Conservation (phyloP, 2,888 invertebrate species). For the Smittia sp. region DNA sequence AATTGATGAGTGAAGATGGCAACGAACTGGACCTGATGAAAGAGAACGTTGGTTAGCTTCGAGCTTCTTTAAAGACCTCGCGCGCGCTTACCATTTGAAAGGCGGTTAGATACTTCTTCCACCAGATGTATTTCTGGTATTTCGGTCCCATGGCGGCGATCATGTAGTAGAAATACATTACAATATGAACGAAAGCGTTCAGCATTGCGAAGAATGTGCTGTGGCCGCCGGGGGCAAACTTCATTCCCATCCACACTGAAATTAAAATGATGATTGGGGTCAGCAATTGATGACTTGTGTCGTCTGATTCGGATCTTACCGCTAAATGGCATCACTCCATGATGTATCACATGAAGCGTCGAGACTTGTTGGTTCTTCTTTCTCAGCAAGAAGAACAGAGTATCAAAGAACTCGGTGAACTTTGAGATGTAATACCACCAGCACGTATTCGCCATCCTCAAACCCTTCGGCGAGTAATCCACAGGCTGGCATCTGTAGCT, state of each 20-base stretch:
- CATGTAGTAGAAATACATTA: slow-evolving; percentile 98
- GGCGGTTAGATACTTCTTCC: slow-evolving; percentile 94
- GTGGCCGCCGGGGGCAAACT: slow-evolving; percentile 95
- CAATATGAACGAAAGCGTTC: slow-evolving; percentile 92
- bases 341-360: slow-evolving; percentile 92
- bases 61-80: too few species aligned
- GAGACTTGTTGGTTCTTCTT: slow-evolving; percentile 94
- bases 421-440: slow-evolving; percentile 98
- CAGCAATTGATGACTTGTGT: neutral
- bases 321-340: slow-evolving; percentile 92
- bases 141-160: slow-evolving; percentile 89
- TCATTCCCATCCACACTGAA: slow-evolving; percentile 81
- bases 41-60: too few species aligned
- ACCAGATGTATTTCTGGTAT: slow-evolving; percentile 94
- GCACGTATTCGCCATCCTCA: slow-evolving; percentile 86
- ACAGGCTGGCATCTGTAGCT: slow-evolving; percentile 84
- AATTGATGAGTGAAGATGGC: slow-evolving; percentile 88
- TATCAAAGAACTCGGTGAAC: slow-evolving; percentile 95
- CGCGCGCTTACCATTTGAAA: slow-evolving; percentile 89
- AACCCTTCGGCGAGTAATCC: slow-evolving; percentile 75
- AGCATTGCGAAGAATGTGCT: slow-evolving; percentile 93
- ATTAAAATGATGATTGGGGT: neutral
- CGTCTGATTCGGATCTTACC: slow-evolving; percentile 56
- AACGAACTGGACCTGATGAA: slow-evolving; percentile 81
- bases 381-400: slow-evolving; percentile 91